phyloP scores from a whole-genome alignment of 2,113 vertebrate genomes.

The Perca flavescens region DNA sequence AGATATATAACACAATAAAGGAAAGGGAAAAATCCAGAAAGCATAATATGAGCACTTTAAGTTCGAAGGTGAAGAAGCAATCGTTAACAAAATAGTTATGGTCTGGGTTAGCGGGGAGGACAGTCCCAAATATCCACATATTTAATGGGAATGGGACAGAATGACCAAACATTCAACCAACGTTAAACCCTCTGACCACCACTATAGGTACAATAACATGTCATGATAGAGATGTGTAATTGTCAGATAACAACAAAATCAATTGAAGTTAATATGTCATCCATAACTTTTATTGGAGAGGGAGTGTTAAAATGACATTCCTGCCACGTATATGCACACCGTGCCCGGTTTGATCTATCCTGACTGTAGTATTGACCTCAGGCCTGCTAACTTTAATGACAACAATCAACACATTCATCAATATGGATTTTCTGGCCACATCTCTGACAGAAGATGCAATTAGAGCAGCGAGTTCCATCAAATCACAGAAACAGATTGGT shows the following conservation, averaged over 20 bases:
- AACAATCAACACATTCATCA: conserved; percentile 65
- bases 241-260: conserved; percentile 12
- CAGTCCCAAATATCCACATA: neutral
- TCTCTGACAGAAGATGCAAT: conserved; percentile 31
- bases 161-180: neutral
- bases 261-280: conserved; percentile 13
- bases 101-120: neutral
- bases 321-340: conserved; percentile 1
- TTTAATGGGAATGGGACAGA: neutral
- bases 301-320: conserved; percentile 3
- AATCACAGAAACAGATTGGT: conserved; percentile 34
- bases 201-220: neutral
- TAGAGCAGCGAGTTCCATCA: conserved; percentile 28
- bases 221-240: neutral
- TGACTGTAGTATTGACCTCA: conserved; percentile 30
- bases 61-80: neutral
- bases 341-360: conserved; percentile 36
- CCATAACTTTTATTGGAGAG: conserved; percentile 36
- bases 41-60: neutral
- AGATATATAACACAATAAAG: no score
- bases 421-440: conserved; percentile 59
- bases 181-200: no score
- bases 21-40: no score
- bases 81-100: neutral
- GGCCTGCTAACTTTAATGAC: conserved; percentile 31